phyloP scores from a whole-genome alignment of 2,888 invertebrate genomes.

The Siphonodentalium dalli region DNA sequence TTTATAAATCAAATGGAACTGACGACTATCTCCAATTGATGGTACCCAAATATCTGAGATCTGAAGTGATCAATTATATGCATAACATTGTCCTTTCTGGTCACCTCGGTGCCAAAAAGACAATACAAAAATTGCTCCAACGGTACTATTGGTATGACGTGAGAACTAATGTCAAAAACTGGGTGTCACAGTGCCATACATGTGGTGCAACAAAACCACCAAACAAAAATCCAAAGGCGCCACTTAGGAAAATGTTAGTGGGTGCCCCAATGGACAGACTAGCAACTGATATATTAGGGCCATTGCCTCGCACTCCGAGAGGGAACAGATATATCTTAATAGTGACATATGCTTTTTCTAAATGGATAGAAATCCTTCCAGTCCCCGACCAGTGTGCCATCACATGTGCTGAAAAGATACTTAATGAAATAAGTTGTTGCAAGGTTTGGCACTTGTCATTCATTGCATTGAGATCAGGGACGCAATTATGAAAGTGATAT shows the following conservation, averaged over 20 bases:
- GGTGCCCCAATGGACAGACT: slow-evolving; percentile 25
- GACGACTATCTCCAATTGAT: slow-evolving; percentile 1
- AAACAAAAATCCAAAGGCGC: slow-evolving; percentile 8
- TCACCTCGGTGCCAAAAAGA: slow-evolving; percentile 21
- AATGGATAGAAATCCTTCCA: slow-evolving; percentile 26
- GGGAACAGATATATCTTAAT: slow-evolving; percentile 31
- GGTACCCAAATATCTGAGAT: slow-evolving; percentile 3
- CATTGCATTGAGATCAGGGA: slow-evolving; percentile 29
- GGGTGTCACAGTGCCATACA: slow-evolving; percentile 20
- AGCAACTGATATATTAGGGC: slow-evolving; percentile 27
- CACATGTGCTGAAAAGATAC: slow-evolving; percentile 19
- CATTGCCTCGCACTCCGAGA: slow-evolving; percentile 23
- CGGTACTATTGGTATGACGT: slow-evolving; percentile 17
- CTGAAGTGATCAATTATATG: slow-evolving; percentile 10
- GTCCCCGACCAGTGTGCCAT: slow-evolving; percentile 26
- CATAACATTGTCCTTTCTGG: slow-evolving; percentile 12
- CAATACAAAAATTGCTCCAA: slow-evolving; percentile 3
- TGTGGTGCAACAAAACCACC: slow-evolving; percentile 20
- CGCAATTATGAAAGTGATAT: slow-evolving; percentile 25
- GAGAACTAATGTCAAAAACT: slow-evolving; percentile 11
- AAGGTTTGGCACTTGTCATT: slow-evolving; percentile 19
- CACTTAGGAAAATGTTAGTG: slow-evolving; percentile 16
- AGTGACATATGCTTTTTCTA: slow-evolving; percentile 28
- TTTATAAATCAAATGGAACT: slow-evolving; percentile 4
- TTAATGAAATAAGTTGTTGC: slow-evolving; percentile 30